A percentile compares a stretch with the other conserved stretches of the same genome.
Conservation (phyloP, 1,140 invertebrate genomes). For the Venturia canescens region DNA sequence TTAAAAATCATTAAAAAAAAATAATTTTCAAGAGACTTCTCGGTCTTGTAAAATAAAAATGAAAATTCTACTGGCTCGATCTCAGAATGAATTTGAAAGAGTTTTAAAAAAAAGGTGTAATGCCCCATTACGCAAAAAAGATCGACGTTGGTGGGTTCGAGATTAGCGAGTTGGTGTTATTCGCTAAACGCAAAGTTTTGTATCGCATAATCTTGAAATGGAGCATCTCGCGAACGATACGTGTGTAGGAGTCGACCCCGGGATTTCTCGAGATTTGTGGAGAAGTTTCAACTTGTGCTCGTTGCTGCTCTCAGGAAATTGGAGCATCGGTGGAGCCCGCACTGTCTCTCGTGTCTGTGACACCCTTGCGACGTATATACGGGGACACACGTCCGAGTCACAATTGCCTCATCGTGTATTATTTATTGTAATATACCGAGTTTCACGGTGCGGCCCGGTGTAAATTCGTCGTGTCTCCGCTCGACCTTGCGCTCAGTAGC, state of each 20-base stretch:
- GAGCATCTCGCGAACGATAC: slow-evolving; percentile 31
- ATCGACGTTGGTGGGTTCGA: no score
- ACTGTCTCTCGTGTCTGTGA: slow-evolving; percentile 21
- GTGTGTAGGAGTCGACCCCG: slow-evolving; percentile 32
- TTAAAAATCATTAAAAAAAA: no score
- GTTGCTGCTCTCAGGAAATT: slow-evolving; percentile 32
- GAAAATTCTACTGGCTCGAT: no score
- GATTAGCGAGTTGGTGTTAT: no score
- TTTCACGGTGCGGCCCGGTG: background rate
- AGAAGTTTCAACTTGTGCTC: slow-evolving; percentile 11
- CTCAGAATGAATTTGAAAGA: no score
- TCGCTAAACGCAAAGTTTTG: background rate
- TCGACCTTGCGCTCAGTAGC: no score
- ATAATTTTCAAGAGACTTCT: no score
- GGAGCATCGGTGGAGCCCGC: slow-evolving; percentile 16
- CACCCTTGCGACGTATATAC: background rate
- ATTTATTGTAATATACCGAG: slow-evolving; percentile 26
- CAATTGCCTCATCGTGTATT: slow-evolving; percentile 37
- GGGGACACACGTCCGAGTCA: background rate
- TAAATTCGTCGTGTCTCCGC: background rate
- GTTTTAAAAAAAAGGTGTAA: no score
- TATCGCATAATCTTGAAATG: slow-evolving; percentile 24
- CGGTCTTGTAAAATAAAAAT: no score
- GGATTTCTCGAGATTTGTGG: slow-evolving; percentile 37
- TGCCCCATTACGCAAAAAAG: no score